These are phyloP conservation scores for Leptinotarsa undecemlineata DNA, from an alignment of 1,140 invertebrate genomes.

Conservation along the genomic window DNA sequence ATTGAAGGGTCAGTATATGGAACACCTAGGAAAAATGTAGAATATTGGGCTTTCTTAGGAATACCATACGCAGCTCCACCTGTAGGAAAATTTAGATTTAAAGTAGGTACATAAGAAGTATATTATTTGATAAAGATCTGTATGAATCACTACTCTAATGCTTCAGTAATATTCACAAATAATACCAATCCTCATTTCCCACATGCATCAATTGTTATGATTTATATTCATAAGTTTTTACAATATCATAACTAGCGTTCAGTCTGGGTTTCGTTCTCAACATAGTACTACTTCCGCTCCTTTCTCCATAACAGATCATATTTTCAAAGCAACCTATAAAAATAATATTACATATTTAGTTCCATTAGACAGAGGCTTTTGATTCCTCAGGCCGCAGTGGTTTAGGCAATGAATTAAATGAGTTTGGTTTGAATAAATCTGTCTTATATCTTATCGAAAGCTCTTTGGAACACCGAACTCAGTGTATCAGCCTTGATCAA, in stretches of 20 bases:
- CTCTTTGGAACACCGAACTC: no score
- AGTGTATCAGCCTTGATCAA: no score
- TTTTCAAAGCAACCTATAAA: no score
- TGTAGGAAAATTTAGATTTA: conserved; percentile 29
- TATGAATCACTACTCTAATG: background rate
- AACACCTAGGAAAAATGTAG: background rate
- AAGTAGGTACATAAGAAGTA: conserved; percentile 14
- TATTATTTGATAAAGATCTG: background rate
- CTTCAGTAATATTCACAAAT: background rate
- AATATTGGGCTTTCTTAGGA: conserved; percentile 23
- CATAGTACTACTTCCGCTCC: no score
- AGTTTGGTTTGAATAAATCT: no score
- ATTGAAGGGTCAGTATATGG: conserved; percentile 11
- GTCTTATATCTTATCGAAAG: no score
- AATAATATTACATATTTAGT: no score
- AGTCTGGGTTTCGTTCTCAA: no score
- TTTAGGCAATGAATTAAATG: no score
- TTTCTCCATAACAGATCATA: no score
- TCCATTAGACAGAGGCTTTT: no score
- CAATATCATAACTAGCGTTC: no score
- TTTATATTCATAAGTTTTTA: background rate
- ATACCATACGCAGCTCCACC: conserved; percentile 33
- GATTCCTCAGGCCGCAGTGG: fast-evolving
- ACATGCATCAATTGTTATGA: background rate
- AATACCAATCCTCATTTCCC: background rate